Base-by-base conservation (phyloP, 2,888 invertebrate genomes). In the Oscheius sp. region DNA sequence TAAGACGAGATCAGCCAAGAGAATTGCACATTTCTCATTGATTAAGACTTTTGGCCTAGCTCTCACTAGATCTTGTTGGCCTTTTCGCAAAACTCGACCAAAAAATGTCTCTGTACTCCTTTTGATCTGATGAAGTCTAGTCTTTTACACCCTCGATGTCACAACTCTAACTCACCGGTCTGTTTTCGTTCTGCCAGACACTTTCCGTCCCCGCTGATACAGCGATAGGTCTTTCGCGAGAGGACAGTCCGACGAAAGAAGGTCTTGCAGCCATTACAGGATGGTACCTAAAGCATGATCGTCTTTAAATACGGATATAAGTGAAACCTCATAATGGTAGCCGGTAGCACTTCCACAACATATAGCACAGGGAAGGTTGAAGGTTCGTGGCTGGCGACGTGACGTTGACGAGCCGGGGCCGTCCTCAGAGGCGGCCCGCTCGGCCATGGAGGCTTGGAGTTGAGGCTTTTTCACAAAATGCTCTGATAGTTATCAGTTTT, bases 241-340 rank as follows among this genome's bases (percentile, higher is more conserved):
- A 74, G 59, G 33, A 74, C 68, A 2, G 74, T 53, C 13, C 74
- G 32, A 7, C 74, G 66, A 60, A 74, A 74, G 70, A 84, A 84
- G 9, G 84, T 84, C 72, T 84, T 84, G 70, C 84, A 84, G 13
- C 84, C 83, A 73, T 84, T 84, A 75, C 84, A 84, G 11, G 73
- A 73, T 11, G 73, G 74, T 10, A 74, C 73, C 73, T 73, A 35
- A 1, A 63, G 33, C 13, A 29, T 33, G 2, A 13, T 2, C 21
- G 21, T 21, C 21, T 21, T 21, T 21, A 50, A 50, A 50, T 50
- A 50, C 50, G 50, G 0, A 13, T 50, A 50, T 11, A 50, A 50
- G 13, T 50, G 13, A 42, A 42, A 83, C 83, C 65, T 78, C 81
- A 60, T 83, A 83, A 70, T 83, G 83, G 58, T 83, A 81, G 10